These are phyloP conservation scores for Mesembrinibis cayennensis DNA, from an alignment of 2,113 vertebrate genomes.

Conservation along the genomic window DNA sequence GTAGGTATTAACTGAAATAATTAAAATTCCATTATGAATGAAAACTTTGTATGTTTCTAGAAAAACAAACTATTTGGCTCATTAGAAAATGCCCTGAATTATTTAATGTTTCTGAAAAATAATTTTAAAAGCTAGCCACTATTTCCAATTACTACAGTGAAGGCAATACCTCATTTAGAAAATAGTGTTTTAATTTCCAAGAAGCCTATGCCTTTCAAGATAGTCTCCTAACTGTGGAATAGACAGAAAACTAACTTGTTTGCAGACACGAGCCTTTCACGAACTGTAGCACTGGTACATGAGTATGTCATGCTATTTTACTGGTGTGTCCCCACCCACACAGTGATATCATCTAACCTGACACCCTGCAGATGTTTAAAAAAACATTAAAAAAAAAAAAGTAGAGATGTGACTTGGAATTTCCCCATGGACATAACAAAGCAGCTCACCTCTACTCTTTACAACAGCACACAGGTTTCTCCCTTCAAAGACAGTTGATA, in stretches of 20 bases:
- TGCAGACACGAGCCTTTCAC: neutral
- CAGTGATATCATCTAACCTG: conserved; percentile 61
- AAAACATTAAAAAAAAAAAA: neutral
- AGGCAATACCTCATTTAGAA: neutral
- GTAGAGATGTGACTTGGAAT: conserved; percentile 68
- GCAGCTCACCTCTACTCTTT: conserved; percentile 11
- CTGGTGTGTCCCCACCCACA: conserved; percentile 79
- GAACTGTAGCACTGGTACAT: conserved; percentile 9
- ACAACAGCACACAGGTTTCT: conserved; percentile 8
- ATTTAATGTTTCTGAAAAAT: neutral
- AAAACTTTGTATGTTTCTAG: neutral
- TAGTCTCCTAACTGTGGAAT: neutral
- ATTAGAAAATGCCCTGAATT: neutral
- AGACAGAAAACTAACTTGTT: conserved; percentile 21
- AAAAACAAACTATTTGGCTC: neutral
- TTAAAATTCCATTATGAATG: neutral
- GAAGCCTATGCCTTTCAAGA: conserved; percentile 4
- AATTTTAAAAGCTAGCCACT: neutral
- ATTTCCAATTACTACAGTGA: neutral
- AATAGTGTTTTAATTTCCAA: neutral
- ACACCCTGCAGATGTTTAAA: neutral
- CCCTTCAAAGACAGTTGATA: conserved; percentile 36
- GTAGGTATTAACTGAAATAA: neutral
- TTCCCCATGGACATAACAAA: conserved; percentile 76
- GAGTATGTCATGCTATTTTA: conserved; percentile 67